These are phyloP conservation scores for Oceanodroma tethys DNA, from an alignment of 2,113 vertebrate genomes.

Conservation along the genomic window DNA sequence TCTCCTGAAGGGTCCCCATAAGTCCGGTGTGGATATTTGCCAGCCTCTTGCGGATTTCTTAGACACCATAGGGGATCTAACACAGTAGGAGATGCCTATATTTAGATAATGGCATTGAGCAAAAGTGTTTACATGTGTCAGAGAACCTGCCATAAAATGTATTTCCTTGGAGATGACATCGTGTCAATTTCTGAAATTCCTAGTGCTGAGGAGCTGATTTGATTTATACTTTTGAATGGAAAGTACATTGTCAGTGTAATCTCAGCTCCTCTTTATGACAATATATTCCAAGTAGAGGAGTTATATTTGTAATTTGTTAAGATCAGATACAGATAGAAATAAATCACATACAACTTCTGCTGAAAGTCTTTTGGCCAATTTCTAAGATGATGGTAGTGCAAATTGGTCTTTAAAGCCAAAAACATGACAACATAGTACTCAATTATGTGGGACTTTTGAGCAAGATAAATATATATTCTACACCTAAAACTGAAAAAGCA, in stretches of 20 bases:
- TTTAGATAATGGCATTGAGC: not conserved
- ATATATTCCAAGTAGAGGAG: not conserved
- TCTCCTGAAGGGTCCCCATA: not conserved
- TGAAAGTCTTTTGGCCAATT: not conserved
- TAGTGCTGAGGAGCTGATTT: not conserved
- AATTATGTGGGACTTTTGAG: not conserved
- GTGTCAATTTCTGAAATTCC: conserved; percentile 14
- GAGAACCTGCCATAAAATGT: not conserved
- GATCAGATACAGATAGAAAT: not conserved
- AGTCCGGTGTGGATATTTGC: not conserved
- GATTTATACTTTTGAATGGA: conserved; percentile 7
- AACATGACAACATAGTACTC: not conserved
- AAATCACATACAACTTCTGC: not conserved
- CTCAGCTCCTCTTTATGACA: not conserved
- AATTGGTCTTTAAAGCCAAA: not conserved
- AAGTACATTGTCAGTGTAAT: not conserved
- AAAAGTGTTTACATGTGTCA: not conserved
- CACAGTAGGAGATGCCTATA: not conserved
- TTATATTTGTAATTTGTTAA: conserved; percentile 27
- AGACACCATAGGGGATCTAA: not conserved
- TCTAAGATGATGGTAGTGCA: not conserved
- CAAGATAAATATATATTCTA: not conserved
- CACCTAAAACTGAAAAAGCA: not conserved
- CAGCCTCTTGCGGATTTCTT: not conserved
- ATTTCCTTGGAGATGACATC: not conserved